These are phyloP conservation scores for Aurelia sp. DNA, from an alignment of 30 jellyfish, hydroid and myxozoan species.

Conservation along the genomic window DNA sequence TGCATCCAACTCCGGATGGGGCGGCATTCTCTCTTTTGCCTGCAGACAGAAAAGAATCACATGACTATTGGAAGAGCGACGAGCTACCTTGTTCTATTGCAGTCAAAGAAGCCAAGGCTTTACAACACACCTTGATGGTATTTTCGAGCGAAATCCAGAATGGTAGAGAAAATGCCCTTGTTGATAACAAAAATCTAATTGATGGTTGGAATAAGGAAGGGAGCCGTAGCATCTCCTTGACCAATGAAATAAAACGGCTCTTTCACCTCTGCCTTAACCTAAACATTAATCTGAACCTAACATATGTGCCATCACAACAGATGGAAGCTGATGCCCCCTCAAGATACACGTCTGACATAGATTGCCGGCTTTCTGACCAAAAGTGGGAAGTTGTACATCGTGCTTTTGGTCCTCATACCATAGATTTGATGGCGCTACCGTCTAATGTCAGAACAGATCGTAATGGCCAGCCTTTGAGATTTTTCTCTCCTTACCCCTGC, in stretches of 20 bases:
- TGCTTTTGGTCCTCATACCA: slow-evolving; percentile 24
- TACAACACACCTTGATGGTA: not conserved
- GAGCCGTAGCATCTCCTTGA: slow-evolving; percentile 6
- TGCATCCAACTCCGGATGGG: too few relatives aligned
- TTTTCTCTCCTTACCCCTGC: slow-evolving; percentile 1
- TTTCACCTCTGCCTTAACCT: not conserved
- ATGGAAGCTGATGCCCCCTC: slow-evolving; percentile 26
- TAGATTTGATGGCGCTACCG: slow-evolving; percentile 25
- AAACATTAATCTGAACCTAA: slow-evolving; percentile 1
- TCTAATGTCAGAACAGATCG: slow-evolving; percentile 10
- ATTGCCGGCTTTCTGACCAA: slow-evolving; percentile 28
- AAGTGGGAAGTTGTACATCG: slow-evolving; percentile 2
- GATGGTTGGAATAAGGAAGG: slow-evolving; percentile 21
- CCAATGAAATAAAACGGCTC: slow-evolving; percentile 6
- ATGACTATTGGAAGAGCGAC: not conserved
- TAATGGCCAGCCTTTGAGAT: not conserved
- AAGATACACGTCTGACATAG: slow-evolving; percentile 12
- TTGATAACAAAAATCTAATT: not conserved
- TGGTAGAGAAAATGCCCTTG: slow-evolving; percentile 1
- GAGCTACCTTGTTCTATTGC: slow-evolving; percentile 10
- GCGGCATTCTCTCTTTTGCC: too few relatives aligned
- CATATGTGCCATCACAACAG: slow-evolving; percentile 6
- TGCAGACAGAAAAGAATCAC: too few relatives aligned
- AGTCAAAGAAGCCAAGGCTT: slow-evolving; percentile 7
- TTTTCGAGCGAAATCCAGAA: slow-evolving; percentile 7